Conservation (phyloP, 1,140 invertebrate genomes). For the Bactericera cockerelli region DNA sequence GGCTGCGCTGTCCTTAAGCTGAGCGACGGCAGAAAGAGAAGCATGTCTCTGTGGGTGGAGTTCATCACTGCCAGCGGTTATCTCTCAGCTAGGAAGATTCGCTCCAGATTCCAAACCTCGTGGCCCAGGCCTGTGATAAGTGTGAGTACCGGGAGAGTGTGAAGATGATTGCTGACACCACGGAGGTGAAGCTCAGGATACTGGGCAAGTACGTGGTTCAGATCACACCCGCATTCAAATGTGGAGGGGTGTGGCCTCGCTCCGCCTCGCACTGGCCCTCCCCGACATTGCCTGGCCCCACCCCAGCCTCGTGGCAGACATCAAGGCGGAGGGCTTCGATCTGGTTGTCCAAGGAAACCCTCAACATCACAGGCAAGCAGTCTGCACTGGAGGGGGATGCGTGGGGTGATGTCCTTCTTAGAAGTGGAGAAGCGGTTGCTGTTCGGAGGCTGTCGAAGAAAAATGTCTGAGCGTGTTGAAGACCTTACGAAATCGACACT, state of each 20-base stretch:
- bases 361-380: constrained; percentile 75
- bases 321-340: constrained; percentile 95
- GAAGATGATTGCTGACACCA: constrained; percentile 84
- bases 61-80: constrained; percentile 93
- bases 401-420: constrained; percentile 87
- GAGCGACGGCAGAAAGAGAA: constrained; percentile 81
- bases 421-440: constrained; percentile 87
- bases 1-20: constrained; percentile 87
- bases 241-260: constrained; percentile 86
- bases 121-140: constrained; percentile 85
- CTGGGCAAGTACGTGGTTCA: constrained; percentile 72
- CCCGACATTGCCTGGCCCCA: constrained; percentile 86
- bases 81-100: constrained; percentile 79
- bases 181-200: constrained; percentile 71
- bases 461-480: constrained; percentile 87
- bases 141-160: constrained; percentile 75
- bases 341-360: constrained; percentile 82
- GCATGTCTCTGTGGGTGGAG: constrained; percentile 94
- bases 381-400: constrained; percentile 95
- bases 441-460: constrained; percentile 69
- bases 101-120: constrained; percentile 77
- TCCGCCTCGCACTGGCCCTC: constrained; percentile 90
- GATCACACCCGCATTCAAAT: constrained; percentile 84
- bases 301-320: constrained; percentile 84
- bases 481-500: constrained; percentile 80